Conservation (phyloP, 1,140 invertebrate genomes). For the Caenorhabditis latens region DNA sequence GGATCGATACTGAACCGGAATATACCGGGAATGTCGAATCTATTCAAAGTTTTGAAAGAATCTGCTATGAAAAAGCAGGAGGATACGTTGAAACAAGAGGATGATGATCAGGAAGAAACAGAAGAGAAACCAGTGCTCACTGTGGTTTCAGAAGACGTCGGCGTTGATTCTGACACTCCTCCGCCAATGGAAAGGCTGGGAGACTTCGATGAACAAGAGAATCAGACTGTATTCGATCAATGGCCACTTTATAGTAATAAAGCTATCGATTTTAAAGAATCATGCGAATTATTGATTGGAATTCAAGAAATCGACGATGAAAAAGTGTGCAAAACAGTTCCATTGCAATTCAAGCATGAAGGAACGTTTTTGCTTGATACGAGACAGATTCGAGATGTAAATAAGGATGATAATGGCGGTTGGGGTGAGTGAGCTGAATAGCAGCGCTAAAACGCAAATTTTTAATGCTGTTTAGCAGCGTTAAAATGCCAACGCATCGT, state of each 20-base stretch:
- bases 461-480: too few species aligned
- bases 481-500: too few species aligned
- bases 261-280: slow-evolving; percentile 25
- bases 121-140: background rate
- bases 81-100: background rate
- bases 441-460: too few species aligned
- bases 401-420: slow-evolving; percentile 23
- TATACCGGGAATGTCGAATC: slow-evolving; percentile 26
- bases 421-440: background rate
- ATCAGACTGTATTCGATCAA: slow-evolving; percentile 14
- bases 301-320: slow-evolving; percentile 22
- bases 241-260: slow-evolving; percentile 17
- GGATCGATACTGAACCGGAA: slow-evolving; percentile 10
- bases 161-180: background rate
- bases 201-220: background rate
- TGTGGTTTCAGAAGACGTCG: background rate
- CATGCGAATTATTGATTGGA: slow-evolving; percentile 25
- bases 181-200: slow-evolving; percentile 1
- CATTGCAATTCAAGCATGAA: slow-evolving; percentile 31
- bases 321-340: slow-evolving; percentile 31
- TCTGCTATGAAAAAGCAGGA: slow-evolving; percentile 2
- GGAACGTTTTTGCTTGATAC: slow-evolving; percentile 12
- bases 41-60: slow-evolving; percentile 6
- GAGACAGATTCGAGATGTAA: background rate
- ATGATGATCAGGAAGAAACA: background rate